phyloP scores from a whole-genome alignment of 2,888 invertebrate species.

The Tribolium freemani region DNA sequence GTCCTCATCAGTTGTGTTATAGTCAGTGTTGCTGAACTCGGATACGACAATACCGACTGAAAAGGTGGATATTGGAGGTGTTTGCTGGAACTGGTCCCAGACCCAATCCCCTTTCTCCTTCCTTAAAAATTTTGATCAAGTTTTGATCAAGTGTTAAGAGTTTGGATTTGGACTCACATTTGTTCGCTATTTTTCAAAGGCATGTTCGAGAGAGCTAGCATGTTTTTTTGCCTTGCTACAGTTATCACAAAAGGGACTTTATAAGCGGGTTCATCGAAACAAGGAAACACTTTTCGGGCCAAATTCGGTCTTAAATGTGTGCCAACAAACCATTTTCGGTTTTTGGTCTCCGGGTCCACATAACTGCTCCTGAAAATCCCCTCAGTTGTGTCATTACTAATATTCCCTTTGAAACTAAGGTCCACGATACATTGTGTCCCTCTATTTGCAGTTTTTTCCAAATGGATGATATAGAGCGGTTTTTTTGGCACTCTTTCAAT shows the following conservation, averaged over 20 bases:
- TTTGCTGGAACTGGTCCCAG: conserved; percentile 78
- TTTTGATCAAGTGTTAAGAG: not conserved
- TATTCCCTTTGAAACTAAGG: conserved; percentile 76
- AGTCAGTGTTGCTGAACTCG: conserved; percentile 68
- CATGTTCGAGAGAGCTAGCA: conserved; percentile 77
- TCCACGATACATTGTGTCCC: conserved; percentile 75
- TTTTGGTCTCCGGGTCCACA: conserved; percentile 64
- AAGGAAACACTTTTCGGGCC: conserved; percentile 84
- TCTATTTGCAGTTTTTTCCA: conserved; percentile 73
- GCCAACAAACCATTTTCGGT: conserved; percentile 73
- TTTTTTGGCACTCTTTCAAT: conserved; percentile 73
- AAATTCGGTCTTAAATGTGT: conserved; percentile 81
- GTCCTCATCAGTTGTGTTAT: conserved; percentile 54
- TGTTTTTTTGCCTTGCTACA: conserved; percentile 73
- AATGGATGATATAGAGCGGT: conserved; percentile 73
- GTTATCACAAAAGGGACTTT: conserved; percentile 80
- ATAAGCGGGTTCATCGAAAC: conserved; percentile 84
- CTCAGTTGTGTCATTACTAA: conserved; percentile 76
- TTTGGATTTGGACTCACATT: conserved; percentile 72
- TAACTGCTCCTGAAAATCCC: conserved; percentile 81
- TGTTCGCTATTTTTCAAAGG: conserved; percentile 72
- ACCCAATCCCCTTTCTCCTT: conserved; percentile 73
- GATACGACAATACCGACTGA: conserved; percentile 82
- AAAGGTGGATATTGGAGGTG: conserved; percentile 84
- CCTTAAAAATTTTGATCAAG: conserved; percentile 60